A percentile compares a stretch with the other conserved stretches of the same genome.
phyloP scores from a whole-genome alignment of 2,888 invertebrate species.

The Pyrrhosoma nymphula region DNA sequence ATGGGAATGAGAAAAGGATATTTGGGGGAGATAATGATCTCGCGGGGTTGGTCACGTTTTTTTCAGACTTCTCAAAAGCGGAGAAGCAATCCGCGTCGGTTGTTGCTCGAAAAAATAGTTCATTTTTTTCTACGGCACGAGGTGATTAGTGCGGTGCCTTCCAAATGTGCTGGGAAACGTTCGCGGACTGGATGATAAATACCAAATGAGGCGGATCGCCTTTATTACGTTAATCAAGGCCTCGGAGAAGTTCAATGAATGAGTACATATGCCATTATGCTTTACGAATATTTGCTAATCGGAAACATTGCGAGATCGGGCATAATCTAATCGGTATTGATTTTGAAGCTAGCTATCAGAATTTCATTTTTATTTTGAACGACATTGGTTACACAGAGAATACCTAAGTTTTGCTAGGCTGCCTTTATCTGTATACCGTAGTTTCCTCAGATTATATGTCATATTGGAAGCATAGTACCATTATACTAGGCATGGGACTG shows the following conservation, averaged over 20 bases:
- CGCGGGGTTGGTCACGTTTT: neutral
- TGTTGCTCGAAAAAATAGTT: neutral
- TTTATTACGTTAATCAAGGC: neutral
- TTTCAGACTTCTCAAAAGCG: neutral
- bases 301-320: no score
- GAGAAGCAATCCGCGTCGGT: neutral
- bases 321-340: no score
- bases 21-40: slow-evolving; percentile 10
- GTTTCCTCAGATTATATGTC: no score
- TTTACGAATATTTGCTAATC: no score
- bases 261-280: no score
- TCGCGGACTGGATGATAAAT: neutral
- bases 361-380: no score
- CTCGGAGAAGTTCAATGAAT: neutral
- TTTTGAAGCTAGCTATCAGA: no score
- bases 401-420: no score
- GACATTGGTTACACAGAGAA: no score
- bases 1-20: neutral
- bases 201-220: neutral
- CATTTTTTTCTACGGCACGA: neutral
- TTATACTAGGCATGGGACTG: no score
- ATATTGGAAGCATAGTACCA: no score
- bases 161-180: neutral
- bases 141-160: neutral
- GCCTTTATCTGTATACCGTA: no score